phyloP scores from a whole-genome alignment of 2,797 vertebrate species.

The Euthynnus affinis region DNA sequence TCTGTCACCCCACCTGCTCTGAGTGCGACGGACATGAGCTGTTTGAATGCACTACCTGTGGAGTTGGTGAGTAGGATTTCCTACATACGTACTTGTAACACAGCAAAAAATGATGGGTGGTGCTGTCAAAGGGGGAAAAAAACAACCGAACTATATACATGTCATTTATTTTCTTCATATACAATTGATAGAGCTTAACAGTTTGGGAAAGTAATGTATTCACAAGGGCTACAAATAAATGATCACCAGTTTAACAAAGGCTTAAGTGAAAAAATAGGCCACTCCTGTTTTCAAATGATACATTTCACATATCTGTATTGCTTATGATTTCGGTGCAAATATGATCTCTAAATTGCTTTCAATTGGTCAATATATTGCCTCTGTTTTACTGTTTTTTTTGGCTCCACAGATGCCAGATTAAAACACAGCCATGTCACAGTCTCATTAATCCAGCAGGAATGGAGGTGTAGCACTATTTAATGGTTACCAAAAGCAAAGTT shows the following conservation, averaged over 20 bases:
- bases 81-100: neutral
- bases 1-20: conserved; percentile 88
- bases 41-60: conserved; percentile 88
- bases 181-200: neutral
- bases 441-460: conserved; percentile 50
- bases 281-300: neutral
- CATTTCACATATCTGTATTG: neutral
- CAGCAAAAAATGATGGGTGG: neutral
- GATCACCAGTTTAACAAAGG: neutral
- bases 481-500: conserved; percentile 54
- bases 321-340: neutral
- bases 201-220: neutral
- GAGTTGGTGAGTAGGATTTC: conserved; percentile 82
- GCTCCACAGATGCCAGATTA: conserved; percentile 39
- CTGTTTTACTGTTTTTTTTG: conserved; percentile 12
- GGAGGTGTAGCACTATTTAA: conserved; percentile 46
- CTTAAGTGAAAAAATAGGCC: neutral
- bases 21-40: conserved; percentile 88
- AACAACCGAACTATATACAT: neutral
- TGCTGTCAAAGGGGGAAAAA: neutral
- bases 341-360: neutral
- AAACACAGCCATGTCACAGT: conserved; percentile 49
- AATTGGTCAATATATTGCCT: neutral
- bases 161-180: neutral
- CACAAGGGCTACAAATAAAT: neutral